Conservation (phyloP, 2,888 invertebrate species). For the Eledona agricola region DNA sequence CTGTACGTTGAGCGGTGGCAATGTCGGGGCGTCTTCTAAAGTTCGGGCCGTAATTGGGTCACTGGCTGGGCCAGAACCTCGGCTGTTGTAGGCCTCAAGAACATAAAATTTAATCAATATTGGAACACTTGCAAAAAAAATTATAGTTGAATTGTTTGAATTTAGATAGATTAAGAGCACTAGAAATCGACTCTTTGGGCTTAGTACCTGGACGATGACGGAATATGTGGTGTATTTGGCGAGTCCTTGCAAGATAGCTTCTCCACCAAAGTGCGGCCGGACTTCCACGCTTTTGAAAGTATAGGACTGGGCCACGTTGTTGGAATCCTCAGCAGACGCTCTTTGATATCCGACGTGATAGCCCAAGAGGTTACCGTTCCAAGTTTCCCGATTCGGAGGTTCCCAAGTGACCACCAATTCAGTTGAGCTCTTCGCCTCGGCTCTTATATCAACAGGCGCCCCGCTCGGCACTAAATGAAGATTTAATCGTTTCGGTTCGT, state of each 20-base stretch:
- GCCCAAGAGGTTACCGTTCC: conserved; percentile 88
- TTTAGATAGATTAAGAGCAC: too few species aligned
- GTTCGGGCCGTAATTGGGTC: conserved; percentile 82
- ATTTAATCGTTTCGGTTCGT: conserved; percentile 24
- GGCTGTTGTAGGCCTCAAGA: conserved; percentile 87
- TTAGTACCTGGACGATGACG: conserved; percentile 79
- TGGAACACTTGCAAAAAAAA: not conserved
- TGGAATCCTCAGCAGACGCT: conserved; percentile 60
- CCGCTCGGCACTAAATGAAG: conserved; percentile 75
- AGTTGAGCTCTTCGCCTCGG: conserved; percentile 85
- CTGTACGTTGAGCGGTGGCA: conserved; percentile 82
- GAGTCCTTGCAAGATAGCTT: conserved; percentile 74
- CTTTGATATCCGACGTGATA: conserved; percentile 88
- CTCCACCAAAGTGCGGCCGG: conserved; percentile 75
- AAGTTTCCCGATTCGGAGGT: conserved; percentile 83
- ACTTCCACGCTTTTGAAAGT: conserved; percentile 81
- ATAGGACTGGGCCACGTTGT: conserved; percentile 62
- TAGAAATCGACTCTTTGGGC: too few species aligned
- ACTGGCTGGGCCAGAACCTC: conserved; percentile 86
- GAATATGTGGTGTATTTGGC: conserved; percentile 83
- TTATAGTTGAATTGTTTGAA: too few species aligned
- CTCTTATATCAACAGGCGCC: conserved; percentile 81
- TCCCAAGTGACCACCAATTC: conserved; percentile 88
- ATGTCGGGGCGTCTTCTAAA: conserved; percentile 87
- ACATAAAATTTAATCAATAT: too few species aligned